Percentiles rank a stretch among this genome's conserved stretches.
phyloP scores from a whole-genome alignment of 1,140 invertebrate genomes.

The Rhynchophorus ferrugineus region DNA sequence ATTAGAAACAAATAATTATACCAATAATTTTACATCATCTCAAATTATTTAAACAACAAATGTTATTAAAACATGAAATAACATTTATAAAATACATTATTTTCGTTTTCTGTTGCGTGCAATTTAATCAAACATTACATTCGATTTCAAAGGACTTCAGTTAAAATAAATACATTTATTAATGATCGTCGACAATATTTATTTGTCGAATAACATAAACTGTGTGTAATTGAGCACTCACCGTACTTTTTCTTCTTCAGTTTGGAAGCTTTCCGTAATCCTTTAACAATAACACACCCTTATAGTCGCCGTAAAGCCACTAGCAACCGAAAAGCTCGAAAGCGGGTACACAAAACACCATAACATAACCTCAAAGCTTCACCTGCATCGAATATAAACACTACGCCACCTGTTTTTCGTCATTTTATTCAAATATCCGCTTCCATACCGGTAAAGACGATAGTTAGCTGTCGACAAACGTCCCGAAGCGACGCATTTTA shows the following conservation, averaged over 20 bases:
- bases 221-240: too few species aligned
- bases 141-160: too few species aligned
- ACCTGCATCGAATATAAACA: slow-evolving; percentile 27
- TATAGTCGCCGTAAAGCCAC: not conserved
- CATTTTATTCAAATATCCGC: not conserved
- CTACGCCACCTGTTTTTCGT: slow-evolving; percentile 7
- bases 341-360: slow-evolving; percentile 8
- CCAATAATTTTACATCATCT: too few species aligned
- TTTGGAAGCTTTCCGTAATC: slow-evolving; percentile 4
- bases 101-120: too few species aligned
- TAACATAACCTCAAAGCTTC: slow-evolving; percentile 25
- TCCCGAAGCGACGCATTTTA: not conserved
- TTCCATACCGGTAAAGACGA: not conserved
- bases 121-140: too few species aligned
- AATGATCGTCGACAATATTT: too few species aligned
- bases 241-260: slow-evolving; percentile 27
- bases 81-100: too few species aligned
- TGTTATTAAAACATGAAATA: too few species aligned
- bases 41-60: too few species aligned
- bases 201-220: too few species aligned
- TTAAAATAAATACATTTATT: too few species aligned
- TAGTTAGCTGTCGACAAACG: not conserved
- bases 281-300: not conserved
- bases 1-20: too few species aligned
- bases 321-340: slow-evolving; percentile 3